Base-by-base conservation (phyloP, 2,888 invertebrate species). In the Rugalucina vietnamica region DNA sequence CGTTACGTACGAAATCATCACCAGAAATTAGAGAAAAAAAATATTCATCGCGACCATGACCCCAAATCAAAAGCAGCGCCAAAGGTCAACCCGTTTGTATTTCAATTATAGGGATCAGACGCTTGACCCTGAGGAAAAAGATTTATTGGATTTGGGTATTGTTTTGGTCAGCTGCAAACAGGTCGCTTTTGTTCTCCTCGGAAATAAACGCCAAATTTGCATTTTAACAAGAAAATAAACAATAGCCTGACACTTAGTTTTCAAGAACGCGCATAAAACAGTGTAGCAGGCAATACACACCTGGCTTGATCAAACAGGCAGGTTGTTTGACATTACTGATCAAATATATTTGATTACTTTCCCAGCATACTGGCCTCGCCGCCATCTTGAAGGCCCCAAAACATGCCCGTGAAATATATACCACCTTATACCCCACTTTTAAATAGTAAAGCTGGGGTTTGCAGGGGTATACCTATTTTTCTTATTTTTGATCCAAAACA, bases 131-230 rank as follows among this genome's bases (percentile, higher is more conserved):
- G 34, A 65, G 34, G 34, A 18, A 8, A 21, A 65, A 65, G 65
- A 65, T 65, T 65, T 65, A 65, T 65, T 65, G n/a, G 65, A 65
- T 65, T 65, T 65, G 8, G 32, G 18, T 65, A 34, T 65, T 65
- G 65, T 65, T 65, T 18, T 34, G 18, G 34, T 34, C 65, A 65
- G 65, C 65, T 65, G 65, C 34, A 60, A 43, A 43, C 43, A 43
- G 8, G 43, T 12, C 8, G 10, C 43, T 43, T 43, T 43, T 43
- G 43, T 43, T 43, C 8, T 12, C 8, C 18, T 12, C 43, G 18
- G 10, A 8, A 43, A 18, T 12, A 43, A 43, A 43, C 43, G 43
- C 43, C 43, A 12, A 18, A 43, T 43, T 43, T 43, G 43, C 43
- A 43, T 43, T 43, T 43, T 43, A 12, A 43, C 43, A 43, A 12